Conservation (phyloP, 2,113 vertebrate genomes). For the Smithornis capensis region DNA sequence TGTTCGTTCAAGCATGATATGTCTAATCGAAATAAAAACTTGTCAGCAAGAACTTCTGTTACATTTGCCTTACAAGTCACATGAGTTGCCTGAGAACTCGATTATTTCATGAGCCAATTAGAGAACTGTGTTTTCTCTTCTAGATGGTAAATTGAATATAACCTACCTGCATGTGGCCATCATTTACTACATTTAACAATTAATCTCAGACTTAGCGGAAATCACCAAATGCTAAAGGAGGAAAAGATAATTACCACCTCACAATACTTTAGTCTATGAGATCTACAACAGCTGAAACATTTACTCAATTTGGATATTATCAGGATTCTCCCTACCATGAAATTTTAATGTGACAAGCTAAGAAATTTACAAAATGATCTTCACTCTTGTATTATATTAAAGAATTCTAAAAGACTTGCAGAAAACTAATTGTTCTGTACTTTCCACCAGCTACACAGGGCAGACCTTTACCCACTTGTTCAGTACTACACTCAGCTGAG, state of each 20-base stretch:
- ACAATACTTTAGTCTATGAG: neutral
- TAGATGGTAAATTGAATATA: neutral
- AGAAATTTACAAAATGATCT: neutral
- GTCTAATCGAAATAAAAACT: neutral
- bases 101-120: neutral
- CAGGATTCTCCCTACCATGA: neutral
- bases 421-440: neutral
- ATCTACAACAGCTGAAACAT: neutral
- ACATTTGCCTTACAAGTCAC: neutral
- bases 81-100: neutral
- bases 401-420: neutral
- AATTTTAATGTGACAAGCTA: neutral
- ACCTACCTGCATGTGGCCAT: neutral
- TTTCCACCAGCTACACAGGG: neutral
- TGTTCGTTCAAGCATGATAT: neutral
- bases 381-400: neutral
- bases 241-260: neutral
- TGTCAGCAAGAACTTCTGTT: neutral
- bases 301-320: neutral
- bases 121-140: neutral
- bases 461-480: neutral
- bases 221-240: neutral
- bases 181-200: neutral
- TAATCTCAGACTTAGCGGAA: neutral
- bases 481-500: neutral